A percentile compares a stretch with the other conserved stretches of the same genome.
Evolutionary conservation across 2,888 invertebrate species (phyloP).

Genomic region (Ischnura elegans): DNA sequence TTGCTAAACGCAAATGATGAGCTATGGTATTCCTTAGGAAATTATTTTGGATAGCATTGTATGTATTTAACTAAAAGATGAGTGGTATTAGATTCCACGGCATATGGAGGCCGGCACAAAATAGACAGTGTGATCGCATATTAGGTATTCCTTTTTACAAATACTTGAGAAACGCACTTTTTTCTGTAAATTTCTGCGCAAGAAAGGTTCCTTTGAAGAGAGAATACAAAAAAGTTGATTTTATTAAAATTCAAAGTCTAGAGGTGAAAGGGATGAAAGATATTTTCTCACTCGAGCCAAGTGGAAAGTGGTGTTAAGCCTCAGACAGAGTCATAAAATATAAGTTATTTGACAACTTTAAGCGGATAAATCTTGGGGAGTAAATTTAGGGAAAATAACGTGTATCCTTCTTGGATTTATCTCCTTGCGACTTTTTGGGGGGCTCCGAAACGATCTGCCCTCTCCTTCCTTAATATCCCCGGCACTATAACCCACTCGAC

Average conservation of each 20-base stretch:
- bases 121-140: no score
- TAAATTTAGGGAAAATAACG: constrained; percentile 38
- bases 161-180: no score
- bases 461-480: neutral
- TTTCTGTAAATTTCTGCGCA: neutral
- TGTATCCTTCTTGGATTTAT: constrained; percentile 10
- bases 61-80: no score
- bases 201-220: neutral
- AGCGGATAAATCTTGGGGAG: constrained; percentile 27
- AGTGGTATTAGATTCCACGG: no score
- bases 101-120: no score
- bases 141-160: no score
- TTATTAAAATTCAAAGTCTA: neutral
- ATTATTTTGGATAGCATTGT: no score
- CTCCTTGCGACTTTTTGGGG: neutral
- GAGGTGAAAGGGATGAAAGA: constrained; percentile 21
- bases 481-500: neutral
- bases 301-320: constrained; percentile 8
- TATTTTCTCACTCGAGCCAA: neutral
- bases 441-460: neutral
- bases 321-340: neutral
- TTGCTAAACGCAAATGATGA: no score
- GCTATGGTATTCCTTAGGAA: no score
- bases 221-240: neutral
- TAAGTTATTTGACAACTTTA: constrained; percentile 21